Percentiles rank a stretch among this genome's conserved stretches.
Evolutionary conservation across 2,888 invertebrate genomes (phyloP).

Genomic region (Leptinotarsa rubiginosa): DNA sequence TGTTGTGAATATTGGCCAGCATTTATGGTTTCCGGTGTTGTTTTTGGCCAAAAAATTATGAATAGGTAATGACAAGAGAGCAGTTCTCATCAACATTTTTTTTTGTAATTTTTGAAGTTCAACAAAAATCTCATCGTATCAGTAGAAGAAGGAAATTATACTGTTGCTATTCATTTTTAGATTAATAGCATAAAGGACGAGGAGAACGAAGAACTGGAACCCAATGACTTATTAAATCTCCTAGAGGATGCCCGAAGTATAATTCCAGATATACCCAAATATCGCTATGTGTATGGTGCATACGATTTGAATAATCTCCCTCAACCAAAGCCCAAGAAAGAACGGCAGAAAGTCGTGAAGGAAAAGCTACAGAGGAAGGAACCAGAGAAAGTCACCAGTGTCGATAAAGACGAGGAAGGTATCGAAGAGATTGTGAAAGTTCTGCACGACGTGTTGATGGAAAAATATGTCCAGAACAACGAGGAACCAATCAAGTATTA

Average conservation of each 20-base stretch:
- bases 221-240: slow-evolving; percentile 63
- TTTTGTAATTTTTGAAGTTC: too few relatives aligned
- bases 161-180: slow-evolving; percentile 31
- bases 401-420: slow-evolving; percentile 70
- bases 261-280: slow-evolving; percentile 60
- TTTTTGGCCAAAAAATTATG: too few relatives aligned
- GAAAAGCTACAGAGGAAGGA: slow-evolving; percentile 63
- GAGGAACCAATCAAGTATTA: slow-evolving; percentile 70
- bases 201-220: slow-evolving; percentile 57
- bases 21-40: too few relatives aligned
- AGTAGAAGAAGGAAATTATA: too few relatives aligned
- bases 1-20: too few relatives aligned
- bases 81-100: too few relatives aligned
- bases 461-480: slow-evolving; percentile 64
- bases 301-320: slow-evolving; percentile 62
- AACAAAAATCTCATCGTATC: too few relatives aligned
- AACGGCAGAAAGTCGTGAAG: slow-evolving; percentile 57
- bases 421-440: slow-evolving; percentile 70
- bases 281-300: slow-evolving; percentile 67
- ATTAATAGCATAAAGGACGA: slow-evolving; percentile 51
- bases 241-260: slow-evolving; percentile 54
- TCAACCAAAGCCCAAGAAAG: slow-evolving; percentile 60
- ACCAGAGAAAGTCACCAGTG: slow-evolving; percentile 68
- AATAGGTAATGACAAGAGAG: too few relatives aligned
- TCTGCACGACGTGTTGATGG: slow-evolving; percentile 67